Base-by-base conservation (phyloP, 2,113 vertebrate genomes). In the Nestor notabilis region DNA sequence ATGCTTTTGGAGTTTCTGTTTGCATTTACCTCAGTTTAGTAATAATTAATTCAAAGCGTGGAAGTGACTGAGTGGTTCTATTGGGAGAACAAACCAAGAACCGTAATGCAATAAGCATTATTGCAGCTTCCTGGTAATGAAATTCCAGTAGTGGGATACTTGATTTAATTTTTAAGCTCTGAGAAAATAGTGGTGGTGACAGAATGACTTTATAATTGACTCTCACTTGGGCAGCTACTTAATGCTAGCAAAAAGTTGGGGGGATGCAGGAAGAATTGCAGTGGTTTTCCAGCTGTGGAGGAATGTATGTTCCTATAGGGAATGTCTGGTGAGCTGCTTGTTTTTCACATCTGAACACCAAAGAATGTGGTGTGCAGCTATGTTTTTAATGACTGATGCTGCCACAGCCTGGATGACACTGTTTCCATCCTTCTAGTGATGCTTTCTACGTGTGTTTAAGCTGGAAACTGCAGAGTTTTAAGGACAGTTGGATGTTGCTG, bases 111-210 rank as follows among this genome's bases (percentile, higher is more conserved):
- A 1, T 82, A 65, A 95, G 58, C 39, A n/a, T 89, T 84, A 89
- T 47, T 91, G 81, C 74, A 44, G 9, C 84, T 94, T 96, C 94
- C 95, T 93, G 91, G 85, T 90, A 78, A 87, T 89, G 56, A 93
- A 89, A 96, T 96, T 96, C 83, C 80, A 60, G 16, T 47, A 35
- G 53, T 46, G 56, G 46, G 69, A 79, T 76, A 44, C 29, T 55
- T 61, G 78, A 91, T 93, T 90, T 91, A 94, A 93, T 95, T 87
- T 87, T 91, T 95, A 94, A 94, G 66, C 87, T 96, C 72, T 82
- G 82, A 80, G 74, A 69, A 95, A 87, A 79, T 44, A 76, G 52
- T 63, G 11, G 50, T 75, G 20, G 13, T 71, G 69, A 33, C 70
- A 66, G 80, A 83, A 71, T 4, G 1, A 21, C 41, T 46, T 92